Evolutionary conservation across 2,113 vertebrate species (phyloP), one percentile per base, ranked within the genome.

Genomic region (Tympanuchus pallidicinctus): DNA sequence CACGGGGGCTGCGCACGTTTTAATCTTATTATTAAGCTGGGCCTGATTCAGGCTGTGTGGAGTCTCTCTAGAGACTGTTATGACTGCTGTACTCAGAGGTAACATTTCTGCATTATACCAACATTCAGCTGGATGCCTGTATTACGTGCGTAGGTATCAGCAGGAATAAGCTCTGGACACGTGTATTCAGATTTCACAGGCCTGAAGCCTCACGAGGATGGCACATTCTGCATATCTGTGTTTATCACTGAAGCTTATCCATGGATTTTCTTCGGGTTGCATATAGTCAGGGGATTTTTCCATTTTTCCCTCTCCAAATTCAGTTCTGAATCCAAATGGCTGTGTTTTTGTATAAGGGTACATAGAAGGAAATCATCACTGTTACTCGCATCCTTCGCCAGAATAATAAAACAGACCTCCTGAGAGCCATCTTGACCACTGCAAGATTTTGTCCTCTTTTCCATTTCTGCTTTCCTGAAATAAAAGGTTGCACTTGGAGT

Each of bases 71-170:
- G 80, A 42, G 57, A 11, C 38, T 9, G 1, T 5, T 34, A 48
- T 11, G 60, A 0, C 69, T 78, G 81, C 82, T 85, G 74, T 13
- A 0, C 2, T 28, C 66, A 9, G 74, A 32, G 78, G 47, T 28
- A 34, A 1, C n/a, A 2, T 20, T 40, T 38, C 61, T 81, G 69
- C 65, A 0, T 5, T 0, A 3, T 6, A 47, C 69, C 34, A 36
- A 8, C 40, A 25, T 38, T 77, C 89, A 60, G 38, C 52, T 22
- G 45, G 67, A 3, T 50, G 56, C 56, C 69, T 67, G 60, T 43
- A 12, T 70, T 5, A 7, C 57, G 1, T 0, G 2, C 8, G 38
- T 28, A 18, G 73, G 60, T 65, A 82, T 9, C 61, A 30, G 3
- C 93, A 61, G 63, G 13, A 9, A 32, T 8, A 79, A 47, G 17